A percentile compares a stretch with the other conserved stretches of the same genome.
phyloP scores from a whole-genome alignment of 2,888 invertebrate species.

The Diaphora mendica region DNA sequence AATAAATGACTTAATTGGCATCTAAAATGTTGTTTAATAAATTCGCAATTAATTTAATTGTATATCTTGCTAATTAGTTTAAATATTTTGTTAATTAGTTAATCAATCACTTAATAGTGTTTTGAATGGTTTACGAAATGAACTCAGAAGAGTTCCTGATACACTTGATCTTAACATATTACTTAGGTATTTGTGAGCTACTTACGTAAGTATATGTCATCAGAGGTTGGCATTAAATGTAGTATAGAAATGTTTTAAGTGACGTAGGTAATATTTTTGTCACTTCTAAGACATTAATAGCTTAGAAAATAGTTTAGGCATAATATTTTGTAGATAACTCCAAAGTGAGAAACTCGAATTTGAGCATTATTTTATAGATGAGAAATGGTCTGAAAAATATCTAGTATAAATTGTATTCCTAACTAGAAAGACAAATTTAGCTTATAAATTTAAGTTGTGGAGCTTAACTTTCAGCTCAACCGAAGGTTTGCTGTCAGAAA shows the following conservation, averaged over 20 bases:
- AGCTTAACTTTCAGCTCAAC: too few species aligned
- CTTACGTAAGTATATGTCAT: background rate
- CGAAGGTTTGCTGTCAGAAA: too few species aligned
- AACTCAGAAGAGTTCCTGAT: slow-evolving; percentile 34
- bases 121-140: slow-evolving; percentile 10
- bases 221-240: background rate
- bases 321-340: too few species aligned
- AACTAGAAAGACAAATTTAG: too few species aligned
- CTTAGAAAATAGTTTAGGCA: background rate
- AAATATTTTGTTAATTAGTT: slow-evolving; percentile 32
- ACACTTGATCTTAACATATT: slow-evolving; percentile 24
- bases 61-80: slow-evolving; percentile 29
- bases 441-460: too few species aligned
- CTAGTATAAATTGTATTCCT: background rate
- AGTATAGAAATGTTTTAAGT: background rate
- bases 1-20: slow-evolving; percentile 34
- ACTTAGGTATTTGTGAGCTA: background rate
- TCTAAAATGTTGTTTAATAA: slow-evolving; percentile 31
- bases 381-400: background rate
- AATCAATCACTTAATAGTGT: slow-evolving; percentile 41
- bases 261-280: background rate
- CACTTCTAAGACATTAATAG: background rate
- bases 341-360: too few species aligned
- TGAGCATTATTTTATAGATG: too few species aligned
- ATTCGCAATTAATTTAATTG: slow-evolving; percentile 33